Evolutionary conservation across 2,888 invertebrate species (phyloP).

Genomic region (Zootermopsis nevadensis): DNA sequence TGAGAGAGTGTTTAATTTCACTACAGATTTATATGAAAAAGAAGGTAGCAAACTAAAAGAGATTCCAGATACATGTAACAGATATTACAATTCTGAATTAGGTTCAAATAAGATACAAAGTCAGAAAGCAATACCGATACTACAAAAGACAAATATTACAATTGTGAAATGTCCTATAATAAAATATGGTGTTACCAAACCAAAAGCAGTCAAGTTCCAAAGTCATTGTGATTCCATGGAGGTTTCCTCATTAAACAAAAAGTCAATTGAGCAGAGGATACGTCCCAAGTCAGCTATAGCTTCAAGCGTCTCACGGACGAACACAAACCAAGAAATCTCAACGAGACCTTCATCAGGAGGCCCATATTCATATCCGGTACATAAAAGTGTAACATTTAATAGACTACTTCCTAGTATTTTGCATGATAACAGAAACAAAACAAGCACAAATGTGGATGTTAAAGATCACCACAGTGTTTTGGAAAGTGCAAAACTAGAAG

Average conservation of each 20-base stretch:
- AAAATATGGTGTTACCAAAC: conserved; percentile 21
- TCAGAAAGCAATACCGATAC: background rate
- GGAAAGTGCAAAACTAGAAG: background rate
- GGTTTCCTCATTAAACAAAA: background rate
- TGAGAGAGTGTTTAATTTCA: background rate
- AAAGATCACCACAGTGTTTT: background rate
- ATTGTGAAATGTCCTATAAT: conserved; percentile 11
- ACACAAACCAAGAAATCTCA: background rate
- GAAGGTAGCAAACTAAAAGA: background rate
- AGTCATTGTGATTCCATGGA: background rate
- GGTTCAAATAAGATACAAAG: background rate
- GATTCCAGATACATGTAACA: background rate
- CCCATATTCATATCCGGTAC: background rate
- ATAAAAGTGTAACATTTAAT: background rate
- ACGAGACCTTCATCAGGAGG: background rate
- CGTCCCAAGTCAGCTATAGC: background rate
- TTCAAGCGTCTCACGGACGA: background rate
- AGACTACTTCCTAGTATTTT: background rate
- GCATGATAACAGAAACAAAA: background rate
- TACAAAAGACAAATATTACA: background rate
- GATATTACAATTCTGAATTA: background rate
- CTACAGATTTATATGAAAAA: background rate
- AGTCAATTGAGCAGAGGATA: background rate
- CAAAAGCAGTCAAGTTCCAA: conserved; percentile 18
- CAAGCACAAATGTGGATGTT: background rate